phyloP scores from a whole-genome alignment of 2,888 invertebrate species.

The Troides aeacus region DNA sequence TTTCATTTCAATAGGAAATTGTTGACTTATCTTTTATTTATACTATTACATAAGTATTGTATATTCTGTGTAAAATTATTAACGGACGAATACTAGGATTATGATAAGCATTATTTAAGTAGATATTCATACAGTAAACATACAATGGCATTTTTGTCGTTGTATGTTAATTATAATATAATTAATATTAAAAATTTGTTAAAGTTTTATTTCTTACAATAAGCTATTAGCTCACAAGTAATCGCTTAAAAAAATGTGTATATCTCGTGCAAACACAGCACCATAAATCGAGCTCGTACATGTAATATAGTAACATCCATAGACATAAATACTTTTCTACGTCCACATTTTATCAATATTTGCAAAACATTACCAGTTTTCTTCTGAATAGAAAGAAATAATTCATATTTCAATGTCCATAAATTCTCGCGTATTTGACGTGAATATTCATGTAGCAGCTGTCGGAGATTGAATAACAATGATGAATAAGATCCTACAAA shows the following conservation, averaged over 20 bases:
- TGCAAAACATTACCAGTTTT: constrained; percentile 4
- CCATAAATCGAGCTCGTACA: neutral
- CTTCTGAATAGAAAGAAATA: constrained; percentile 17
- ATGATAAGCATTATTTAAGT: neutral
- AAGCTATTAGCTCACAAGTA: no score
- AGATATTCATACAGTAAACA: neutral
- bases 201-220: no score
- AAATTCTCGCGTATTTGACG: constrained; percentile 12
- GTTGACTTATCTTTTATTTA: neutral
- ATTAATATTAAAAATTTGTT: neutral
- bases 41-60: neutral
- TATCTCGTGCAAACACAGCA: no score
- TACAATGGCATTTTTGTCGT: neutral
- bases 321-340: neutral
- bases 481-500: constrained; percentile 17
- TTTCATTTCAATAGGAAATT: neutral
- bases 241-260: no score
- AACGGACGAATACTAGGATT: neutral
- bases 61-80: neutral
- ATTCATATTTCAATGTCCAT: constrained; percentile 10
- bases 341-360: neutral
- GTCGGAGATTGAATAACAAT: constrained; percentile 20
- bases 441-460: constrained; percentile 19
- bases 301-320: neutral
- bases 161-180: neutral